phyloP scores from a whole-genome alignment of 2,888 invertebrate genomes.

The Ommatoiulus sabulosus region DNA sequence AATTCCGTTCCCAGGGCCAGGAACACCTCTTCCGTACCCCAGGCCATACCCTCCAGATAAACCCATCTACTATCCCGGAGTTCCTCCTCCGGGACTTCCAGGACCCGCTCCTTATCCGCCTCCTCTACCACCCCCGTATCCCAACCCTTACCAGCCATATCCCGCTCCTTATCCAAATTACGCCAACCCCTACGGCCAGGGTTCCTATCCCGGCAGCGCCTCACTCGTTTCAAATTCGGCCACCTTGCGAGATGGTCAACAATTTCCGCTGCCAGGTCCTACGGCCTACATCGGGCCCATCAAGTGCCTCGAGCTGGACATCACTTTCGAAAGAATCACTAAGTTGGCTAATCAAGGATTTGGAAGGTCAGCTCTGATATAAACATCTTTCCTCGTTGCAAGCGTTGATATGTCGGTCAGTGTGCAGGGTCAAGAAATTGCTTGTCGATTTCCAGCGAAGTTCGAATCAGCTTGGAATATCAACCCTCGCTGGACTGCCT shows the following conservation, averaged over 20 bases:
- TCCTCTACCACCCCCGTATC: conserved; percentile 16
- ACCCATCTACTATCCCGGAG: not conserved
- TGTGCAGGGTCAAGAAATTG: not conserved
- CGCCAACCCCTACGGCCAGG: conserved; percentile 29
- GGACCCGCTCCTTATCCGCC: not conserved
- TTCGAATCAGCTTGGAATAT: conserved; percentile 53
- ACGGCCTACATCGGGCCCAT: conserved; percentile 11
- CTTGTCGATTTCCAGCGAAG: conserved; percentile 44
- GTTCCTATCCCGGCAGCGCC: conserved; percentile 56
- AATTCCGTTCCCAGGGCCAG: conserved; percentile 2
- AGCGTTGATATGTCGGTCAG: not conserved
- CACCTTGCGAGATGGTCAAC: conserved; percentile 19
- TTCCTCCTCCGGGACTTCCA: conserved; percentile 51
- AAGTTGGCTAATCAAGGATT: conserved; percentile 54
- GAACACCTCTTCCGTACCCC: not conserved
- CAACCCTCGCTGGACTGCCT: conserved; percentile 56
- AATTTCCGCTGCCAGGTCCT: conserved; percentile 55
- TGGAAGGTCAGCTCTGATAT: conserved; percentile 52
- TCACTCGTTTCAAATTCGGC: conserved; percentile 37
- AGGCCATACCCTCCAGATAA: conserved; percentile 44
- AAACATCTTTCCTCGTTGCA: not conserved
- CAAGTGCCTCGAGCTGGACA: conserved; percentile 48
- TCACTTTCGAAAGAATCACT: conserved; percentile 57
- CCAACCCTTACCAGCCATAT: not conserved
- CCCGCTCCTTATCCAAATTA: conserved; percentile 23